Evolutionary conservation across 2,888 invertebrate genomes (phyloP), one percentile per base, ranked within the genome.

Genomic region (Drosophila picticornis): DNA sequence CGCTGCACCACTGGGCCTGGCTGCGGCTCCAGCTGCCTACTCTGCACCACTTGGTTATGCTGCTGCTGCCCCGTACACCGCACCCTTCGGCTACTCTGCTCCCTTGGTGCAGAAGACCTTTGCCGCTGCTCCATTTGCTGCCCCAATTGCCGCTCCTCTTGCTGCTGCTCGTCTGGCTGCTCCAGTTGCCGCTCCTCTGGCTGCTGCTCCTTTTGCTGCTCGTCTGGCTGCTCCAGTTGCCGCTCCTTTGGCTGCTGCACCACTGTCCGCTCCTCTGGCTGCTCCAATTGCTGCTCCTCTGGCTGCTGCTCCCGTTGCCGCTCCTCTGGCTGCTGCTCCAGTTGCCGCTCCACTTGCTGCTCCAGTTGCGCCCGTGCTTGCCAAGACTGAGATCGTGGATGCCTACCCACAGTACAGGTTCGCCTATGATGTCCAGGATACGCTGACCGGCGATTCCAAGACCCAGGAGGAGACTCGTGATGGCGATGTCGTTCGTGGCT

Each of bases 401-500:
- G 85, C 92, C 40, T 86, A 91, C 68, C 93, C 93, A 38, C 91
- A 92, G 69, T 93, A 93, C 87, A 89, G 88, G 64, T 93, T 88
- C 72, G 91, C 91, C 31, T 93, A 93, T 60, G 92, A 92, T 76
- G 91, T 93, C 19, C 91, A 93, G 67, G 93, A 93, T 73, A 75
- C 88, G 9, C 55, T 92, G 2, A 92, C 93, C 51, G 93, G 93
- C 22, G 93, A 93, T 69, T 91, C 92, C 4, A 93, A 93, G 88
- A 93, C 89, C 43, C 93, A 93, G 75, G 85, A 90, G 62, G 93
- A 93, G 80, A 88, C 90, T 9, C 93, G 93, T 55, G 91, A 93
- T 77, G 93, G 93, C 50, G 93, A 93, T 83, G 80, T 92, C 10
- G 93, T 93, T 0, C 91, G 90, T 69, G 93, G 93, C 36, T 92